These are phyloP conservation scores for Eulemur coronatus DNA, from an alignment of 2,797 vertebrate species.

Conservation along the genomic window DNA sequence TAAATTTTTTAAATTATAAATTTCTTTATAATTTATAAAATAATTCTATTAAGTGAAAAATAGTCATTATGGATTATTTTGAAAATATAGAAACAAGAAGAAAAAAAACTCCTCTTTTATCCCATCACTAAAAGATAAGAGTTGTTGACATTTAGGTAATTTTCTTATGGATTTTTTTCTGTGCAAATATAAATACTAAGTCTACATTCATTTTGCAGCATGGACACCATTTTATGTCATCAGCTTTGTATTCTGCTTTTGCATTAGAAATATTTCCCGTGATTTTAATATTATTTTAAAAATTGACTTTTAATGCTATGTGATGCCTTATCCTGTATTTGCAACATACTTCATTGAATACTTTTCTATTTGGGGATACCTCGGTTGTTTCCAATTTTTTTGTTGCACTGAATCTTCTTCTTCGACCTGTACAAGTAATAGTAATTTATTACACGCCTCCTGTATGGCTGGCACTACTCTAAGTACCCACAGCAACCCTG, in stretches of 20 bases:
- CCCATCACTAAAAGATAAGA: not conserved
- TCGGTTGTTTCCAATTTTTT: not conserved
- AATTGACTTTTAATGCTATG: not conserved
- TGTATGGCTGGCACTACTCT: not conserved
- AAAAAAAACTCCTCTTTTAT: not conserved
- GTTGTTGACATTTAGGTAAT: not conserved
- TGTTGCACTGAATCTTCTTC: not conserved
- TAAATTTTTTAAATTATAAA: not conserved
- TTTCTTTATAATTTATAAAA: not conserved
- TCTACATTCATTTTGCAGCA: not conserved
- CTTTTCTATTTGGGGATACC: not conserved
- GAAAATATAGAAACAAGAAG: not conserved
- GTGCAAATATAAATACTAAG: not conserved
- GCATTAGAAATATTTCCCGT: not conserved
- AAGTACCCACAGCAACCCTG: not conserved
- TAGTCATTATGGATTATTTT: not conserved
- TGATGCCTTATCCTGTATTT: not conserved
- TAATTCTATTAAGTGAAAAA: not conserved
- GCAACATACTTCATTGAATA: not conserved
- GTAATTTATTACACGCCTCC: not conserved
- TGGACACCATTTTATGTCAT: not conserved
- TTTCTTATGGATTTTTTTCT: not conserved
- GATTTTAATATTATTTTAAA: slow-evolving; percentile 8
- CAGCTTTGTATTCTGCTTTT: not conserved
- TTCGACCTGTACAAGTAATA: not conserved